These are phyloP conservation scores for Pterois miles DNA, from an alignment of 2,797 vertebrate species.

Conservation along the genomic window DNA sequence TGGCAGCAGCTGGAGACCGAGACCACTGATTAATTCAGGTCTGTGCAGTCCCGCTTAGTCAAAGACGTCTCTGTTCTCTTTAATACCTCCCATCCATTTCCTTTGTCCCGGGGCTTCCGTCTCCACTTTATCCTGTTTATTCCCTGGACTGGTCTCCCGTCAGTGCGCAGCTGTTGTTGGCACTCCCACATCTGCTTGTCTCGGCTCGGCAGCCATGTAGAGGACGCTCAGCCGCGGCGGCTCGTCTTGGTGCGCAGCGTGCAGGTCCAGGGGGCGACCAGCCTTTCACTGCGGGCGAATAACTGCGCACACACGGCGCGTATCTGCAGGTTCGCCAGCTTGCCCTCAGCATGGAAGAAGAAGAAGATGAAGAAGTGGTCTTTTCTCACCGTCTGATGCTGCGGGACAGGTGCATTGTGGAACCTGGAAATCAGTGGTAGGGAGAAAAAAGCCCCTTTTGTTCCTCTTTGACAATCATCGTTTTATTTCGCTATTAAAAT, in stretches of 20 bases:
- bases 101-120: conserved; percentile 65
- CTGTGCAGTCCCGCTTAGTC: conserved; percentile 20
- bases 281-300: background rate
- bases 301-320: background rate
- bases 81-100: conserved; percentile 27
- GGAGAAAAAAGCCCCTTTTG: background rate
- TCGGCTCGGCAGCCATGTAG: conserved; percentile 52
- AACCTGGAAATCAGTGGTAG: conserved; percentile 38
- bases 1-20: conserved; percentile 79
- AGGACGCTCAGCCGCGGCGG: conserved; percentile 25
- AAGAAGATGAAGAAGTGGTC: background rate
- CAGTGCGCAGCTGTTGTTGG: conserved; percentile 69
- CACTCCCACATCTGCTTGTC: conserved; percentile 68
- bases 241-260: conserved; percentile 13
- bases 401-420: conserved; percentile 42
- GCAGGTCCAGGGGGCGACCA: conserved; percentile 2
- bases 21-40: conserved; percentile 50
- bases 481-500: background rate
- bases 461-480: background rate
- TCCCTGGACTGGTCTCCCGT: conserved; percentile 34
- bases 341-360: background rate
- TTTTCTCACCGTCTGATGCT: conserved; percentile 27
- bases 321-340: background rate
- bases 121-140: conserved; percentile 34
- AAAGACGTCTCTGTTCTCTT: conserved; percentile 62